Evolutionary conservation across 2,888 invertebrate species (phyloP).

Genomic region (Thysanoteuthis rhombus): DNA sequence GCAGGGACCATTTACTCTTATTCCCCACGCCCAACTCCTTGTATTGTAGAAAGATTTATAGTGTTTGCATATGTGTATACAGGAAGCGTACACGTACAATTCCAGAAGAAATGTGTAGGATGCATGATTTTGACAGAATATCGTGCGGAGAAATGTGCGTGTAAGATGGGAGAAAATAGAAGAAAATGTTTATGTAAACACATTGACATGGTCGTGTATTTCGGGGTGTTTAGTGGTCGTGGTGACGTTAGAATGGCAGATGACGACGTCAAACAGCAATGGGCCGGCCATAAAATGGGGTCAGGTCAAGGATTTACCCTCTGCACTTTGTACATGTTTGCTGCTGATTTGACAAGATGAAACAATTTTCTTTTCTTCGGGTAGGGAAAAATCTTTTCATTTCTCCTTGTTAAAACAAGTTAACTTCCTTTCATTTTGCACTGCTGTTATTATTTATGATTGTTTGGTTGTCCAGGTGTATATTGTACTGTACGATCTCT

Average conservation of each 20-base stretch:
- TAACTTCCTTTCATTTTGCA: not conserved
- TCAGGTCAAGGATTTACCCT: conserved; percentile 1
- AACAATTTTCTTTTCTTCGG: not conserved
- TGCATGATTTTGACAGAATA: not conserved
- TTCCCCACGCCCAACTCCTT: not conserved
- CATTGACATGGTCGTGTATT: not conserved
- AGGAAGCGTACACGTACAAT: not conserved
- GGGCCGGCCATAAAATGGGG: not conserved
- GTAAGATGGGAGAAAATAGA: too few relatives aligned
- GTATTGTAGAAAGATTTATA: not conserved
- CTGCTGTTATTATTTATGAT: not conserved
- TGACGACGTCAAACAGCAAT: not conserved
- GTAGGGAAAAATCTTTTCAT: not conserved
- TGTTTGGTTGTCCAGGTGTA: not conserved
- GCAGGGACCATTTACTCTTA: not conserved
- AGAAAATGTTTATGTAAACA: not conserved
- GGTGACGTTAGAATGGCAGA: too few relatives aligned
- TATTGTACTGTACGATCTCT: not conserved
- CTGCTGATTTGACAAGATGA: not conserved
- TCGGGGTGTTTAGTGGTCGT: not conserved
- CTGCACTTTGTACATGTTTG: not conserved
- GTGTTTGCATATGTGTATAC: not conserved
- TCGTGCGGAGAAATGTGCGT: not conserved
- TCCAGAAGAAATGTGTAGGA: not conserved
- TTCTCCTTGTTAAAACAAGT: not conserved